Evolutionary conservation across 2,113 vertebrate species (phyloP).

Genomic region (Lophochroa leadbeateri): DNA sequence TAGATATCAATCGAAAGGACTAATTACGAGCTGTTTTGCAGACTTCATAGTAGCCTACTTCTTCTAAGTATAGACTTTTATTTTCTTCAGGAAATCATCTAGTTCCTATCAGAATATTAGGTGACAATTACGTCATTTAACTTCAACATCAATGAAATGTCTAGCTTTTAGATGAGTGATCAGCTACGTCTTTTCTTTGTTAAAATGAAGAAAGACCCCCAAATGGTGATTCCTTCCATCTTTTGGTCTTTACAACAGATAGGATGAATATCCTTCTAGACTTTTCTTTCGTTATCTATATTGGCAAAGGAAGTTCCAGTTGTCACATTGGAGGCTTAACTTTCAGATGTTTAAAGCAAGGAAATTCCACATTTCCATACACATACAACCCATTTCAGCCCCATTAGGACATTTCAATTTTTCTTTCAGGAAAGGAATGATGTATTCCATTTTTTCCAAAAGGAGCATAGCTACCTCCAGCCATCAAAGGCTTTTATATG

Average conservation of each 20-base stretch:
- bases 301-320: not conserved
- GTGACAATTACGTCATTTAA: not conserved
- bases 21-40: not conserved
- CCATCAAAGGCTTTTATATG: not conserved
- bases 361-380: not conserved
- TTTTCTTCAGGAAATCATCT: not conserved
- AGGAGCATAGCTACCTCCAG: not conserved
- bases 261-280: not conserved
- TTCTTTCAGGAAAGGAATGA: not conserved
- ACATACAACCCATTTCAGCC: not conserved
- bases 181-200: not conserved
- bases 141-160: not conserved
- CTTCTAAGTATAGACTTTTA: rapidly evolving
- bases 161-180: not conserved
- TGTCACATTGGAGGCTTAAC: not conserved
- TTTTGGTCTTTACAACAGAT: not conserved
- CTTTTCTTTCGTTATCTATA: not conserved
- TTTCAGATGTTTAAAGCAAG: not conserved
- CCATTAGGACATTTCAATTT: not conserved
- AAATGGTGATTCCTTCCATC: not conserved
- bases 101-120: not conserved
- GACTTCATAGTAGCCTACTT: rapidly evolving
- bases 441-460: not conserved
- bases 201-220: not conserved
- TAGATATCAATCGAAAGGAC: not conserved